Evolutionary conservation across 2,113 vertebrate species (phyloP).

Genomic region (Podarcis cretensis): DNA sequence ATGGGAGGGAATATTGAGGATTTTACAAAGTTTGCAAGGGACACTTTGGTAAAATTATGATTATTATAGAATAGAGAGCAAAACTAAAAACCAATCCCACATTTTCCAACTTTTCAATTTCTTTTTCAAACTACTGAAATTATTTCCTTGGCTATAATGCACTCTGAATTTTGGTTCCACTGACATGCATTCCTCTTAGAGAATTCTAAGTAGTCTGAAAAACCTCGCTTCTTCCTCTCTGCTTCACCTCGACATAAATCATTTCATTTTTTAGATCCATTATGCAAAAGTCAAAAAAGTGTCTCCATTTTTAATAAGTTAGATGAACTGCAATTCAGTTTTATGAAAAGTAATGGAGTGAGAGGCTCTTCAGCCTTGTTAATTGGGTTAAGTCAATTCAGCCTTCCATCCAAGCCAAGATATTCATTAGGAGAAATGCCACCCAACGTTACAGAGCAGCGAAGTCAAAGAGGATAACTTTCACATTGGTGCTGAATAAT

Average conservation of each 20-base stretch:
- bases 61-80: neutral
- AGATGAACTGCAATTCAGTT: slow-evolving; percentile 51
- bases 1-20: neutral
- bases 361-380: slow-evolving; percentile 51
- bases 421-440: slow-evolving; percentile 51
- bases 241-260: slow-evolving; percentile 49
- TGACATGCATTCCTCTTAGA: slow-evolving; percentile 41
- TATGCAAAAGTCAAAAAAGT: slow-evolving; percentile 27
- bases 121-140: neutral
- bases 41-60: slow-evolving; percentile 18
- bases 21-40: slow-evolving; percentile 28
- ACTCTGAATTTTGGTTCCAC: slow-evolving; percentile 42
- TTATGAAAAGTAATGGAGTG: slow-evolving; percentile 53
- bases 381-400: slow-evolving; percentile 67
- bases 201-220: slow-evolving; percentile 43
- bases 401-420: slow-evolving; percentile 44
- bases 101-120: neutral
- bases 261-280: slow-evolving; percentile 62
- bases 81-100: slow-evolving; percentile 2
- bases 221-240: slow-evolving; percentile 37
- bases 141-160: slow-evolving; percentile 37
- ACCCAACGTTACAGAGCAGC: slow-evolving; percentile 36
- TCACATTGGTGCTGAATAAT: slow-evolving; percentile 50
- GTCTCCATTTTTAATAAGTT: slow-evolving; percentile 53
- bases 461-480: slow-evolving; percentile 36